phyloP scores from a whole-genome alignment of 1,140 invertebrate genomes.

The Protaetia brevitarsis region DNA sequence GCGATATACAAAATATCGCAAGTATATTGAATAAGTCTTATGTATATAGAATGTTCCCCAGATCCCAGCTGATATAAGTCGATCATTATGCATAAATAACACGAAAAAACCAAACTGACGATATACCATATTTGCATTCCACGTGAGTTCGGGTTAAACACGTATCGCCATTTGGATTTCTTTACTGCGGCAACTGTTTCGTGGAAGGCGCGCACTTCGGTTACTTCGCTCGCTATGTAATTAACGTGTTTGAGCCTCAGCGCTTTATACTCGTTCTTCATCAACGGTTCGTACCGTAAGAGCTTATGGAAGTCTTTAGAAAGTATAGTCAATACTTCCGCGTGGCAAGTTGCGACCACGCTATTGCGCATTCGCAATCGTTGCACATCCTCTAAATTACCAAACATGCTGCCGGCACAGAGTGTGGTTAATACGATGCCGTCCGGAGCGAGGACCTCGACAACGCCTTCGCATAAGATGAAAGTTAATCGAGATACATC shows the following conservation, averaged over 20 bases:
- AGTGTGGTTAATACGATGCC: conserved; percentile 5
- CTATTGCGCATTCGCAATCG: background rate
- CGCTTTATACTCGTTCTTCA: background rate
- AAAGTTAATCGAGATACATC: background rate
- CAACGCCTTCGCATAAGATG: background rate
- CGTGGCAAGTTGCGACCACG: background rate
- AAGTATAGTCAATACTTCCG: background rate
- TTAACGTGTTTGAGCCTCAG: background rate
- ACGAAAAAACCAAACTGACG: background rate
- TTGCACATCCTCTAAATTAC: conserved; percentile 20
- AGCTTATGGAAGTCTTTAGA: background rate
- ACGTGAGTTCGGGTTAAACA: background rate
- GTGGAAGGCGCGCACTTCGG: too few species aligned
- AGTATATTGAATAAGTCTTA: background rate
- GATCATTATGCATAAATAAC: background rate
- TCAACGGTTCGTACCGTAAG: background rate
- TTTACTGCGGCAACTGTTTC: too few species aligned
- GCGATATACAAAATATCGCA: conserved; percentile 1
- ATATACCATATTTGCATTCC: background rate
- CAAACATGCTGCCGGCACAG: conserved; percentile 8
- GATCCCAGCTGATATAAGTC: conserved; percentile 11
- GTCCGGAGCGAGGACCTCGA: conserved; percentile 1
- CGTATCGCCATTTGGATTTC: background rate
- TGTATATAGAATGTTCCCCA: background rate
- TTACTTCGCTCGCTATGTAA: too few species aligned